Conservation (phyloP, 1,140 invertebrate species). For the Helicoverpa armigera region DNA sequence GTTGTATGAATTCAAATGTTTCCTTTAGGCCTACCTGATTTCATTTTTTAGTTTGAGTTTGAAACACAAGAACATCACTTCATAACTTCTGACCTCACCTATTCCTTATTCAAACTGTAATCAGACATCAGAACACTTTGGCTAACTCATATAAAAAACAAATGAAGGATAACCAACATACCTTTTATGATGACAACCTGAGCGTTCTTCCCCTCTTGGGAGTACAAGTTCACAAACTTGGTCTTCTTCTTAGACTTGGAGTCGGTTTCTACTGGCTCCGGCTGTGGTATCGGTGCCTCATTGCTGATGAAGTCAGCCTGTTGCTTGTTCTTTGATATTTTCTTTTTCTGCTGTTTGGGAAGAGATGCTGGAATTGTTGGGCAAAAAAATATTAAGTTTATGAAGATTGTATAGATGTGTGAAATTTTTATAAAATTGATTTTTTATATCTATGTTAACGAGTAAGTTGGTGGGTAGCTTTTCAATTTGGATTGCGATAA, state of each 20-base stretch:
- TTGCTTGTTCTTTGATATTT: conserved; percentile 81
- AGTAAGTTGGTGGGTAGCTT: too few species aligned
- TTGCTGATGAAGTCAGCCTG: conserved; percentile 69
- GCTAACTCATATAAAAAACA: not conserved
- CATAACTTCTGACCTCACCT: too few species aligned
- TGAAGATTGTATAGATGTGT: too few species aligned
- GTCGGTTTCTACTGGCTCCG: conserved; percentile 65
- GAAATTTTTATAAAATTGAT: too few species aligned
- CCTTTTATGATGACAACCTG: conserved; percentile 90
- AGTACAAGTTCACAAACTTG: conserved; percentile 92
- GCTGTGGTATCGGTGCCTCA: conserved; percentile 45
- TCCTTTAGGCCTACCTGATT: too few species aligned
- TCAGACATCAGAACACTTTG: not conserved
- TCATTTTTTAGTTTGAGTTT: too few species aligned
- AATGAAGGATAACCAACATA: conserved; percentile 57
- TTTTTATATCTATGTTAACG: too few species aligned
- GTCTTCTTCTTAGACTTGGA: conserved; percentile 89
- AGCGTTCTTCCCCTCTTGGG: conserved; percentile 90
- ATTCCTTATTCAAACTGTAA: not conserved
- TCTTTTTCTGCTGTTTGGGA: conserved; percentile 75
- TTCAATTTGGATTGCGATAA: not conserved
- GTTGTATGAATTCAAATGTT: too few species aligned
- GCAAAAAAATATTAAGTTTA: too few species aligned
- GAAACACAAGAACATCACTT: too few species aligned
- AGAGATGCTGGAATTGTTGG: conserved; percentile 58